These are phyloP conservation scores for Diadromus collaris DNA, from an alignment of 2,888 invertebrate species.

Conservation along the genomic window DNA sequence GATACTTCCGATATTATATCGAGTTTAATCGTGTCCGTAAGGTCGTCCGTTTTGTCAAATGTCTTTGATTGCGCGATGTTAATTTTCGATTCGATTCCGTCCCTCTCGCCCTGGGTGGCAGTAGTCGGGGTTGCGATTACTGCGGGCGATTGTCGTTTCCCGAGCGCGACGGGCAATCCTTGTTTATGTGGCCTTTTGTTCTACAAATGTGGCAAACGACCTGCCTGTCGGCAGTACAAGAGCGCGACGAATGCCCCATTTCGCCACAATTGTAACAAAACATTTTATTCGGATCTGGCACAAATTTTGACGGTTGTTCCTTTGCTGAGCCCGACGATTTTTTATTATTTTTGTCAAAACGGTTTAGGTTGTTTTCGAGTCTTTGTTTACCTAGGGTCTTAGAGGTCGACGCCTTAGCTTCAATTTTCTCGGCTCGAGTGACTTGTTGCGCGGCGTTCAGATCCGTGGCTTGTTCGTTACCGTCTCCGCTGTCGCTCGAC, in stretches of 20 bases:
- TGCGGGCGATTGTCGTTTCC: conserved; percentile 34
- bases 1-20: not conserved
- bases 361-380: conserved; percentile 26
- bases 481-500: not conserved
- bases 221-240: conserved; percentile 29
- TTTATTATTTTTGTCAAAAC: conserved; percentile 8
- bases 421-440: not conserved
- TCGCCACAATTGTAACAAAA: conserved; percentile 40
- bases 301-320: not conserved
- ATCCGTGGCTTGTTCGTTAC: not conserved
- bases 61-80: not conserved
- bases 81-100: not conserved
- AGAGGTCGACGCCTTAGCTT: not conserved
- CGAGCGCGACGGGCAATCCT: conserved; percentile 31
- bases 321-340: not conserved
- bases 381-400: conserved; percentile 24
- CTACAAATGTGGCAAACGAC: conserved; percentile 22
- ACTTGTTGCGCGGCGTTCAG: not conserved
- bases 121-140: conserved; percentile 27
- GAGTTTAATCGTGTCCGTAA: not conserved
- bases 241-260: conserved; percentile 22
- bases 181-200: conserved; percentile 23
- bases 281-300: not conserved
- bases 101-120: conserved; percentile 10
- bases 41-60: not conserved